A percentile compares a stretch with the other conserved stretches of the same genome.
phyloP scores from a whole-genome alignment of 2,797 vertebrate species.

The Adelosebastes latens region DNA sequence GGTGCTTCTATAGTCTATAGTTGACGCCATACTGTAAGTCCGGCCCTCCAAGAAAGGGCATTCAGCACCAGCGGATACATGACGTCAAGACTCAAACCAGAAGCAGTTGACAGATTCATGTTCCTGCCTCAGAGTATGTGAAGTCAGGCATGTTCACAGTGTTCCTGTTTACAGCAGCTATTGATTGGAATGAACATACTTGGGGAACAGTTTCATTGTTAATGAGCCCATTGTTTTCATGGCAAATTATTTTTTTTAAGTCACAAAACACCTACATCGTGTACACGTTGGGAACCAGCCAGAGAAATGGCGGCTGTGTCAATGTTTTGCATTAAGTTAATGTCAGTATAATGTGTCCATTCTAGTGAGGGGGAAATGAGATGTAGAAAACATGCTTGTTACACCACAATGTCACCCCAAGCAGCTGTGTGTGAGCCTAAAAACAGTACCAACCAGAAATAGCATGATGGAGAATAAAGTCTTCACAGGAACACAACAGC shows the following conservation, averaged over 20 bases:
- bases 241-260: constrained; percentile 19
- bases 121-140: constrained; percentile 69
- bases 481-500: constrained; percentile 27
- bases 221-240: constrained; percentile 45
- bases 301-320: neutral
- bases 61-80: constrained; percentile 4
- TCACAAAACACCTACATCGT: neutral
- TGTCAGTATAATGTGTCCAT: neutral
- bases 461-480: constrained; percentile 18
- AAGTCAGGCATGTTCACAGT: constrained; percentile 63
- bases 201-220: constrained; percentile 49
- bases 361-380: neutral
- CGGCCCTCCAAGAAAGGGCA: constrained; percentile 21
- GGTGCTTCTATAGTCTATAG: constrained; percentile 33
- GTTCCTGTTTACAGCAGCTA: constrained; percentile 65
- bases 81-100: constrained; percentile 42
- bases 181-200: constrained; percentile 34
- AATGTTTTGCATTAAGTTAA: neutral
- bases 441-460: constrained; percentile 14
- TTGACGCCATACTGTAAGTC: constrained; percentile 5
- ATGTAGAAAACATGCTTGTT: neutral
- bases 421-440: neutral
- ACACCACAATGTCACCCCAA: neutral
- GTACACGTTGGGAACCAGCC: neutral
- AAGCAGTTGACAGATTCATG: constrained; percentile 68